These are phyloP conservation scores for Masnerella sp. DNA, from an alignment of 2,888 invertebrate genomes.

Conservation along the genomic window DNA sequence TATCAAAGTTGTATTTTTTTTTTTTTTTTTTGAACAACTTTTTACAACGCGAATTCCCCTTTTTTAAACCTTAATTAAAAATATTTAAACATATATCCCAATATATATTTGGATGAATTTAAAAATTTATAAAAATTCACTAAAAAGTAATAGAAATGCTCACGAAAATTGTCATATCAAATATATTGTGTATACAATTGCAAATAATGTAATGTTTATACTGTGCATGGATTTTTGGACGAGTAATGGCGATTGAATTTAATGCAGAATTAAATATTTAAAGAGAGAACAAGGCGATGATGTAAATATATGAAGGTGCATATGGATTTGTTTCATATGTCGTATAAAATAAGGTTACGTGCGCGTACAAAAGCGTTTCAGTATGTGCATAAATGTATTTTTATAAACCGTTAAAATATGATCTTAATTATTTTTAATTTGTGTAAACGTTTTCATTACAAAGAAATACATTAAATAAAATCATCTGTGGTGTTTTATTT, in stretches of 20 bases:
- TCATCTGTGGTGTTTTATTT: conserved; percentile 9
- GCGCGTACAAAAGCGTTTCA: conserved; percentile 45
- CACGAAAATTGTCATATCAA: too few species aligned
- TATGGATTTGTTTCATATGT: conserved; percentile 46
- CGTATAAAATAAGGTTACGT: too few species aligned
- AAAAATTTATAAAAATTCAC: too few species aligned
- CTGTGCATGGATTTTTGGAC: background rate
- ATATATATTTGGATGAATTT: too few species aligned
- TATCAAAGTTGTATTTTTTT: too few species aligned
- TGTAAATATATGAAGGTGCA: conserved; percentile 27
- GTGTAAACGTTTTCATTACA: conserved; percentile 61
- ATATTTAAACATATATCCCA: too few species aligned
- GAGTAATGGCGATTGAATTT: conserved; percentile 13
- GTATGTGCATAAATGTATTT: conserved; percentile 65
- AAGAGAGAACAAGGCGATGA: conserved; percentile 9
- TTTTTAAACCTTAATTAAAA: too few species aligned
- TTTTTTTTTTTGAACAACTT: too few species aligned
- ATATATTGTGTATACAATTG: background rate
- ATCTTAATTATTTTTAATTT: conserved; percentile 62
- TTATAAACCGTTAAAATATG: conserved; percentile 64
- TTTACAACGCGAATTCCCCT: too few species aligned
- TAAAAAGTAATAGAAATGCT: too few species aligned
- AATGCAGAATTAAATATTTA: conserved; percentile 12
- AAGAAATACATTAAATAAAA: conserved; percentile 54
- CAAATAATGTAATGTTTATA: too few species aligned